Evolutionary conservation across 1,140 invertebrate genomes (phyloP).

Genomic region (Schlechtendalia chinensis): DNA sequence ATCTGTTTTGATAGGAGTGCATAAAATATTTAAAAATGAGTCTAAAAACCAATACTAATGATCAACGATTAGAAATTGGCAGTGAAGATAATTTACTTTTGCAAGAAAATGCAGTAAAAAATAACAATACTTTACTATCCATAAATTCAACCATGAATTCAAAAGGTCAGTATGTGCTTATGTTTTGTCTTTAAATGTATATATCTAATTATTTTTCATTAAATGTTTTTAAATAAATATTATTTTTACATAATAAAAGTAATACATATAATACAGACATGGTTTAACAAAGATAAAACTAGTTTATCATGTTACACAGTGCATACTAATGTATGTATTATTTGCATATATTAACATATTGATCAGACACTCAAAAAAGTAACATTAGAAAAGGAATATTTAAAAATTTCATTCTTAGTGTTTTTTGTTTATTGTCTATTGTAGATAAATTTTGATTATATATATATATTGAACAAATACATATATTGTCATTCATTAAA

Average conservation of each 20-base stretch:
- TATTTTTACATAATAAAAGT: too few species aligned
- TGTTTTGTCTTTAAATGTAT: too few species aligned
- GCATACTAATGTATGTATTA: background rate
- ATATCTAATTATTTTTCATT: background rate
- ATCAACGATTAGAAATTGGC: background rate
- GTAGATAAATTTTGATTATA: too few species aligned
- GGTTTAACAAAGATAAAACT: background rate
- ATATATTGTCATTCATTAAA: too few species aligned
- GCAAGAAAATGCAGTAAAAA: conserved; percentile 33
- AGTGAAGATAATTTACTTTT: conserved; percentile 36
- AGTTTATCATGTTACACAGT: background rate
- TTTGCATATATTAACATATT: background rate
- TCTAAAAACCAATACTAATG: conserved; percentile 8
- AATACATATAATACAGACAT: too few species aligned
- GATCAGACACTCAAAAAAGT: too few species aligned
- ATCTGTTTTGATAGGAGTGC: background rate
- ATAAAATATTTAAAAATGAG: conserved; percentile 25
- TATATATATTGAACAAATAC: too few species aligned
- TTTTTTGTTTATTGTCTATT: too few species aligned
- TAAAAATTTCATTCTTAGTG: too few species aligned
- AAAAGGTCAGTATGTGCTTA: conserved; percentile 28
- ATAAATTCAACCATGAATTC: conserved; percentile 31
- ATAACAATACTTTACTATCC: conserved; percentile 30
- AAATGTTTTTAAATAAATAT: background rate
- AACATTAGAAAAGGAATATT: too few species aligned